These are phyloP conservation scores for Diphyllodes magnificus DNA, from an alignment of 2,113 vertebrate species.

Conservation along the genomic window DNA sequence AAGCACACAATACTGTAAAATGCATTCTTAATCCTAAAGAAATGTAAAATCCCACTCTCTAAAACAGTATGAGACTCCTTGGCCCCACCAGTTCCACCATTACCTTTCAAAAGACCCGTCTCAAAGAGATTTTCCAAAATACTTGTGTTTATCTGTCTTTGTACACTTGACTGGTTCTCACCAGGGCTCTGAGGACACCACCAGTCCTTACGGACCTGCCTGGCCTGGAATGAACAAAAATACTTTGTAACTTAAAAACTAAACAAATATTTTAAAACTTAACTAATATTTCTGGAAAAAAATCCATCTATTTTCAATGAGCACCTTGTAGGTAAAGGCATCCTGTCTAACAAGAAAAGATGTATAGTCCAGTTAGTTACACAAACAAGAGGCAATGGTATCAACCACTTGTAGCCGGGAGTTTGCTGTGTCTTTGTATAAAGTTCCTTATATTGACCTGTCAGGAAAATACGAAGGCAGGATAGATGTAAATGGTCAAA, in stretches of 20 bases:
- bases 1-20: not conserved
- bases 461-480: conserved; percentile 32
- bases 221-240: not conserved
- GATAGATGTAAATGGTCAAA: conserved; percentile 47
- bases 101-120: not conserved
- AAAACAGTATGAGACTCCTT: not conserved
- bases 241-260: not conserved
- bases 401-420: not conserved
- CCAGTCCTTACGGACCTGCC: not conserved
- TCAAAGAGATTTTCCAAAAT: not conserved
- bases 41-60: not conserved
- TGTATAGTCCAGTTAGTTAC: not conserved
- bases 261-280: not conserved
- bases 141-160: not conserved
- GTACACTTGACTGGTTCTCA: not conserved
- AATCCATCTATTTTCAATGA: not conserved
- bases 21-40: not conserved
- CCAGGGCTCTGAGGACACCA: not conserved
- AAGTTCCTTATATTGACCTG: conserved; percentile 34
- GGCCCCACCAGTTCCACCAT: not conserved
- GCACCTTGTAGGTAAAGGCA: not conserved
- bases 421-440: not conserved
- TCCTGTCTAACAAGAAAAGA: not conserved
- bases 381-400: not conserved
- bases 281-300: not conserved